Conservation (phyloP, 2,113 vertebrate species). For the Tetrax tetrax region DNA sequence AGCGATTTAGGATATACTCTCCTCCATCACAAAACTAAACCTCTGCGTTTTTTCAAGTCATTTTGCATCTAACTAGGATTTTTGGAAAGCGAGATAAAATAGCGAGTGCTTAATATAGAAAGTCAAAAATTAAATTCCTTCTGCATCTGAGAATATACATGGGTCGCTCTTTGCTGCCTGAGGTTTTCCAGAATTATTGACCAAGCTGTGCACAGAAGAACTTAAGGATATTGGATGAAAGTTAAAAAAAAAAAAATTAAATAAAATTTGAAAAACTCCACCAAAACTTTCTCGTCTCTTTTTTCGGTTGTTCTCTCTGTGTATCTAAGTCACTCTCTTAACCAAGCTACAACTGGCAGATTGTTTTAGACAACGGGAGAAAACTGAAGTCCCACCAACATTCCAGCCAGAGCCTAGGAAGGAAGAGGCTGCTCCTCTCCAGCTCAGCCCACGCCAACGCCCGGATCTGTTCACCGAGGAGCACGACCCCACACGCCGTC, state of each 20-base stretch:
- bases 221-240: slow-evolving; percentile 7
- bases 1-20: slow-evolving; percentile 64
- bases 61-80: slow-evolving; percentile 53
- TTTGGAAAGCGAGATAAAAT: slow-evolving; percentile 72
- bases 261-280: neutral
- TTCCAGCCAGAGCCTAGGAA: neutral
- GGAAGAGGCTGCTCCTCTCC: slow-evolving; percentile 37
- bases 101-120: slow-evolving; percentile 65
- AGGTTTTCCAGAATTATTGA: slow-evolving; percentile 71
- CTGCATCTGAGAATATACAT: slow-evolving; percentile 45
- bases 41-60: slow-evolving; percentile 35
- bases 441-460: neutral
- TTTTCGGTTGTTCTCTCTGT: neutral
- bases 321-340: neutral
- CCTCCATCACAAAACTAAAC: slow-evolving; percentile 70
- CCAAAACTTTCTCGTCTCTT: neutral
- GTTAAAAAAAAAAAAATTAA: neutral
- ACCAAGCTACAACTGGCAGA: neutral
- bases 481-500: neutral
- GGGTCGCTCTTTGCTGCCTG: slow-evolving; percentile 61
- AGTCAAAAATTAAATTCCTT: slow-evolving; percentile 64
- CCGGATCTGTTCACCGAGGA: neutral
- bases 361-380: neutral
- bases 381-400: neutral
- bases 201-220: slow-evolving; percentile 55